Conservation (phyloP, 2,888 invertebrate species). For the Chrysomela aeneicollis region DNA sequence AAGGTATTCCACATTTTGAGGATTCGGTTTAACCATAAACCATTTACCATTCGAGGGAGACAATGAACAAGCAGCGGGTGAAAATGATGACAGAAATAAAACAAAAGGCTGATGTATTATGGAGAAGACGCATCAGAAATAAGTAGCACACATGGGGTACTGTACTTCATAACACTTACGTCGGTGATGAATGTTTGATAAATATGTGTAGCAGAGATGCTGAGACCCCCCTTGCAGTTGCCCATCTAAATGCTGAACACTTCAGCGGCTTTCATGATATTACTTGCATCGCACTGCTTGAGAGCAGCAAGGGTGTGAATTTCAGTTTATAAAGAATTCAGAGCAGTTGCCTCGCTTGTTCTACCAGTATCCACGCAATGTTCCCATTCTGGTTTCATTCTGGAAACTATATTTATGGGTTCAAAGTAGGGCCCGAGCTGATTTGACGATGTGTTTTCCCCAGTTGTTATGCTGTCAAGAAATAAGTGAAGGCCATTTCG, state of each 20-base stretch:
- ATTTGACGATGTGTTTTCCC: neutral
- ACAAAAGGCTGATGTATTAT: conserved; percentile 37
- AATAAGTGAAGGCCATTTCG: too few species aligned
- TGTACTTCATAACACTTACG: conserved; percentile 35
- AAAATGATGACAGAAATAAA: conserved; percentile 28
- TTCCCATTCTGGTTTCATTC: conserved; percentile 15
- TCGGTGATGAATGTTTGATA: conserved; percentile 41
- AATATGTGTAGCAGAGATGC: conserved; percentile 36
- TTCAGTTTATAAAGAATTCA: conserved; percentile 38
- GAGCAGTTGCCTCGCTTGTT: conserved; percentile 24
- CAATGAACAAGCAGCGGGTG: conserved; percentile 1
- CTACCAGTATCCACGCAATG: conserved; percentile 22
- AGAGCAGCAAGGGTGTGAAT: conserved; percentile 32
- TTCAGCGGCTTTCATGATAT: conserved; percentile 21
- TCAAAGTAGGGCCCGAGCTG: neutral
- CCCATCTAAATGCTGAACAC: conserved; percentile 25
- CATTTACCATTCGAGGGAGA: neutral
- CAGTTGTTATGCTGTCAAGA: too few species aligned
- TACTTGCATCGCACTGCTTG: conserved; percentile 22
- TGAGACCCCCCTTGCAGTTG: conserved; percentile 30
- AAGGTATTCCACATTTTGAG: too few species aligned
- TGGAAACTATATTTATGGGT: conserved; percentile 19
- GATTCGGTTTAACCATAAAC: neutral
- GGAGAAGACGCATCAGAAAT: conserved; percentile 38
- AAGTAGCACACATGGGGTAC: conserved; percentile 36